These are phyloP conservation scores for Nannospalax galili DNA, from an alignment of 2,113 vertebrate species.

Conservation along the genomic window DNA sequence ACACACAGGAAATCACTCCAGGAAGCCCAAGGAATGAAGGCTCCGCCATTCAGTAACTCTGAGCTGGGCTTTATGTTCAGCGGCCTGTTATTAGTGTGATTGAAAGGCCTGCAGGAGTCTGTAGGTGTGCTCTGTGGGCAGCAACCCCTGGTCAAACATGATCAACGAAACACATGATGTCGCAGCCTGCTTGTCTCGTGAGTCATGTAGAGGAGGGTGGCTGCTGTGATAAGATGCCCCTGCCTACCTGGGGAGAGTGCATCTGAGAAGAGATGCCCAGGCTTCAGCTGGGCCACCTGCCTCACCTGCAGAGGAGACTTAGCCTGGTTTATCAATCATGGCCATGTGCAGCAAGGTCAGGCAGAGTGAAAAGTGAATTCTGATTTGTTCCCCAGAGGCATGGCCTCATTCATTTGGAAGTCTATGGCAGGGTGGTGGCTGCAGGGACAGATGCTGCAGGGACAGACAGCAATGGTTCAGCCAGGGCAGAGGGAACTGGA, in stretches of 20 bases:
- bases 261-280: conserved; percentile 54
- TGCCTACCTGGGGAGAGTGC: conserved; percentile 19
- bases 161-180: conserved; percentile 69
- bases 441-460: no score
- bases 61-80: not conserved
- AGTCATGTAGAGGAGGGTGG: conserved; percentile 57
- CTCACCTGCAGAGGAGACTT: not conserved
- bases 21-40: not conserved
- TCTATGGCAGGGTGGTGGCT: not conserved
- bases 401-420: not conserved
- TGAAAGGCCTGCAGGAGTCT: conserved; percentile 69
- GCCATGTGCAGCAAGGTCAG: not conserved
- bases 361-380: not conserved
- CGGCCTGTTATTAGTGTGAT: not conserved
- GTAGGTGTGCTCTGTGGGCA: not conserved
- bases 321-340: not conserved
- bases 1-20: not conserved
- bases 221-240: not conserved
- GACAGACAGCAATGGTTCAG: not conserved
- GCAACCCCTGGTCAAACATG: conserved; percentile 72
- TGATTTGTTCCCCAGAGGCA: not conserved
- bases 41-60: no score
- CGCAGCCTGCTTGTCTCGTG: conserved; percentile 65
- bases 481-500: not conserved
- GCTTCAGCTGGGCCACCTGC: not conserved